Base-by-base conservation (phyloP, 2,797 vertebrate species). In the Phalloptychus januarius region DNA sequence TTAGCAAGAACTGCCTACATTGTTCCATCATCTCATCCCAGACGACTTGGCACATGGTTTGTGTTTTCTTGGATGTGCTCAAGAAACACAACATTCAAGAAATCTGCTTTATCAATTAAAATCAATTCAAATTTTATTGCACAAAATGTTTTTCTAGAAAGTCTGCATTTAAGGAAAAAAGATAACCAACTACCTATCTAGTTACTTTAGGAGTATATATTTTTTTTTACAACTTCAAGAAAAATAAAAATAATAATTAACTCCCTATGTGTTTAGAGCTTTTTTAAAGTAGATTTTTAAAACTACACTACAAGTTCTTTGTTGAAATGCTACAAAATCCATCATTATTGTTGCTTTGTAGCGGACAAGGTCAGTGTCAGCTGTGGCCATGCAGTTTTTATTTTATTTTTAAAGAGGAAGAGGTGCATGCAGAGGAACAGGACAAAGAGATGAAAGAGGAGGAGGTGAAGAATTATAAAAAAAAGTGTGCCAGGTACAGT, bases 171-270 rank as follows among this genome's bases (percentile, higher is more conserved):
- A 25, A 50, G 20, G 48, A 0, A 48, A 50, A 23, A 50, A 23
- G 23, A 16, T 4, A 0, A 20, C 1, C 1, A 10, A 3, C 25
- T 0, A 25, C 25, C 50, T 16, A 46, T 12, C 3, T 1, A 25
- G 3, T 54, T 54, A 3, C 25, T 54, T 25, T 25, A 54, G 25
- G 50, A 25, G 11, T 54, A 54, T 11, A 54, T 25, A 54, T 46
- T 18, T 3, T 52, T 48, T 48, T 46, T 52, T 25, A 54, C 20
- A 2, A 52, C 23, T 8, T 10, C 23, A 25, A 25, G 23, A 52
- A 25, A 0, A 25, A 8, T 52, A 10, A 52, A 20, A 48, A 16
- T 8, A 52, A 11, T 52, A 10, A 25, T 52, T 25, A 1, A 25
- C 50, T 52, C 20, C 20, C 23, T 52, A 7, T 20, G 23, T 52